Evolutionary conservation across 2,113 vertebrate species (phyloP), one percentile per base, ranked within the genome.

Genomic region (Tupaia tana): DNA sequence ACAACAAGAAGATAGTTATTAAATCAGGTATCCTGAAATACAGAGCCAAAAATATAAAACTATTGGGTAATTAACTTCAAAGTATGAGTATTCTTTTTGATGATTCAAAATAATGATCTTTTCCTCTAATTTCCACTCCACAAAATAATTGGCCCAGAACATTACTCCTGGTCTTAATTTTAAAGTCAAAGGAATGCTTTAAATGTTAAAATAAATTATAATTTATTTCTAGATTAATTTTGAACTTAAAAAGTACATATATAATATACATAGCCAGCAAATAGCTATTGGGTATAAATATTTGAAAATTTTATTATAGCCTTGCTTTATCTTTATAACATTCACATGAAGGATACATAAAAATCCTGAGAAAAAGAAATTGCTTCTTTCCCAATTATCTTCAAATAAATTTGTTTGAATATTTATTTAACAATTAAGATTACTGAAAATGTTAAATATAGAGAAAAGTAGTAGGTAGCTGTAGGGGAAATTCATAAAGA

Each of bases 141-240:
- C 31, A 97, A 74, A 86, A 81, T 56, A 79, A 64, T 43, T 82
- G n/a, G 10, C 52, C 56, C 25, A 75, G 19, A 90, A 66, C 27
- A 91, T 64, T 90, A 91, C 13, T 93, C 18, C 12, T 91, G 54
- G 24, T 93, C 20, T 78, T 63, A 69, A 88, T 66, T 61, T 88
- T 95, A 74, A 94, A 95, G 64, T 82, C 15, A 64, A 15, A 34
- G 81, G 86, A 69, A 43, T 74, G 31, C 29, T 82, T 94, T 92
- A 88, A 89, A 86, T 24, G 6, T 80, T 66, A 95, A 67, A 59
- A 91, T 94, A 79, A 71, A 29, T 56, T 58, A 29, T 25, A 43
- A 27, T 66, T 96, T 78, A 82, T 83, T 86, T 95, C n/a, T 91
- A 70, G 27, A 90, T 77, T 95, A 61, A 91, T n/a, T 92, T 83